These are phyloP conservation scores for Fragum whitleyi DNA, from an alignment of 2,888 invertebrate genomes.

Conservation along the genomic window DNA sequence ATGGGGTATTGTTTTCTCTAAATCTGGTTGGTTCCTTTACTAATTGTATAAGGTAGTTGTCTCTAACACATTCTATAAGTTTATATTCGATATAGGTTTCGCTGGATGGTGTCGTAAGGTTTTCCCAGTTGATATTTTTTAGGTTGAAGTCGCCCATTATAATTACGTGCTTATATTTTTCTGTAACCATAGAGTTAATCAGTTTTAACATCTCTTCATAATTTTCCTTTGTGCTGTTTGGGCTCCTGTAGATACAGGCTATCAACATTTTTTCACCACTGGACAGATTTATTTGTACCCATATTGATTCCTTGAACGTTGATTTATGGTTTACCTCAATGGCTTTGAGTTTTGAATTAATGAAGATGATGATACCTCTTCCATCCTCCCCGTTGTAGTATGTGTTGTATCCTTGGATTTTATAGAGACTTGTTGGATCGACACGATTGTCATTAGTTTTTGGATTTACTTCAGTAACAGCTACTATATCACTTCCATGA, in stretches of 20 bases:
- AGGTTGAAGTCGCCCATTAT: too few relatives aligned
- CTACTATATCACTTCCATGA: background rate
- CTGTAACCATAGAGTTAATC: background rate
- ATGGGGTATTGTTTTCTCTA: background rate
- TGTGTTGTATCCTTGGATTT: too few relatives aligned
- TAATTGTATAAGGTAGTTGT: background rate
- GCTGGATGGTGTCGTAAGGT: background rate
- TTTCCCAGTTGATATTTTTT: background rate
- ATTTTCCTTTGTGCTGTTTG: background rate
- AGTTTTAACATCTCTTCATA: background rate
- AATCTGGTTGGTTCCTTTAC: background rate
- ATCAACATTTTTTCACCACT: background rate
- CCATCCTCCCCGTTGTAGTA: background rate
- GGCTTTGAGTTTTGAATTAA: background rate
- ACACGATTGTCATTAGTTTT: background rate
- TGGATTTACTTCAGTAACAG: background rate
- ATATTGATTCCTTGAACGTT: background rate
- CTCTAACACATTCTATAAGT: too few relatives aligned
- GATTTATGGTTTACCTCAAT: too few relatives aligned
- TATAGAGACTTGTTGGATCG: too few relatives aligned
- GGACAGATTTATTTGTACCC: too few relatives aligned
- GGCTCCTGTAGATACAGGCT: conserved; percentile 2
- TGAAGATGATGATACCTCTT: background rate
- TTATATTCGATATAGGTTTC: background rate
- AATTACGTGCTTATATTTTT: too few relatives aligned